Evolutionary conservation across 2,113 vertebrate species (phyloP), one percentile per base, ranked within the genome.

Genomic region (Stomatorhinus ivindoensis): DNA sequence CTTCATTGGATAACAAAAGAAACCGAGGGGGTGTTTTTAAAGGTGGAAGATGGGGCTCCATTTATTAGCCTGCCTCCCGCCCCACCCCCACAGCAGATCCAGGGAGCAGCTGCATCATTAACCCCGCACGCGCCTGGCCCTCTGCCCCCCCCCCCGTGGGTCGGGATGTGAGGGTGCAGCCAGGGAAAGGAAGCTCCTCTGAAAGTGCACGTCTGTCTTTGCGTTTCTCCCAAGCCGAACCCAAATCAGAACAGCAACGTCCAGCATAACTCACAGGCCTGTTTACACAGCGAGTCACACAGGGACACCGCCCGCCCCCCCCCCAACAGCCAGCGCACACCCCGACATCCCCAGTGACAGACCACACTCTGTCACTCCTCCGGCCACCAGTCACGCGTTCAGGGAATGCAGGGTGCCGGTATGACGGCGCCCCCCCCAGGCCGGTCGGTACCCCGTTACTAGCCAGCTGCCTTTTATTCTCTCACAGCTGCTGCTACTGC

Each of bases 211-310:
- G 27, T 27, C 61, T 31, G 61, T 65, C 61, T 65, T 31, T 69
- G 27, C 0, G 3, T 31, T 31, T 27, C 61, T 31, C n/a, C n/a
- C 9, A 27, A 69, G 61, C n/a, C 9, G 24, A 65, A 11, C n/a
- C 61, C 11, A 3, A 65, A 27, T 3, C 24, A 27, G 7, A n/a
- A 8, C 58, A 9, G 65, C n/a, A 13, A 17, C 13, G 11, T 39
- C 31, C 69, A 4, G 1, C 7, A 3, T 8, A 31, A 13, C 27
- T 27, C 10, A 17, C 47, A 55, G 85, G 48, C n/a, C 91, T 88
- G 88, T 84, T 86, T 87, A 83, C 24, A 76, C 50, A 88, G 88
- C 88, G 15, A 90, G 90, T 91, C 90, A 91, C 84, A 91, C 44
- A 48, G 42, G 35, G 42, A 7, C 42, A 27, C 48, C 11, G 24